Conservation (phyloP, 1,140 invertebrate genomes). For the Pseudomyrmex sp. region DNA sequence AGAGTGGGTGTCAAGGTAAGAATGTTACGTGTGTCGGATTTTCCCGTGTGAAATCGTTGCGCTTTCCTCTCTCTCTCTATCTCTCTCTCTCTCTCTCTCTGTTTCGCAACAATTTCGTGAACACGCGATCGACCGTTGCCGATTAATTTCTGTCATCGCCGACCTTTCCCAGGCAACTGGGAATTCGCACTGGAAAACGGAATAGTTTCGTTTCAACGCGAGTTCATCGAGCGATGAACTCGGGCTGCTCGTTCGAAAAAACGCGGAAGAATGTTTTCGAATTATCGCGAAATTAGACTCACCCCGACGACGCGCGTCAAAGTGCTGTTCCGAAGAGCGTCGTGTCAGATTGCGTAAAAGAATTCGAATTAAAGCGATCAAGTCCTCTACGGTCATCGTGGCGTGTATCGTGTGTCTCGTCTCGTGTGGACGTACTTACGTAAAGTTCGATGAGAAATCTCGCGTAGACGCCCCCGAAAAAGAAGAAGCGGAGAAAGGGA, state of each 20-base stretch:
- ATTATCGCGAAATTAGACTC: conserved; percentile 52
- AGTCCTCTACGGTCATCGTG: conserved; percentile 13
- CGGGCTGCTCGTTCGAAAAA: neutral
- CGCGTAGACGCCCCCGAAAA: neutral
- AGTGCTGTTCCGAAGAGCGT: neutral
- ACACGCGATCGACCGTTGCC: neutral
- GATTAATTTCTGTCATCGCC: conserved; percentile 14
- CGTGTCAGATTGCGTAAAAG: conserved; percentile 60
- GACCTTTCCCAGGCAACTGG: neutral
- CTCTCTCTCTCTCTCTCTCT: neutral
- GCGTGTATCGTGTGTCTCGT: conserved; percentile 26
- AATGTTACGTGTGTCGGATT: conserved; percentile 32
- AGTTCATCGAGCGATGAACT: neutral
- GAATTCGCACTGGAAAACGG: neutral
- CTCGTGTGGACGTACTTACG: conserved; percentile 30
- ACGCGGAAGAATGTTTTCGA: conserved; percentile 30
- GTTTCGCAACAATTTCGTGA: conserved; percentile 20
- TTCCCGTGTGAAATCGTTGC: neutral
- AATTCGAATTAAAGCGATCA: conserved; percentile 64
- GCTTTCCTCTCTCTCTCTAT: no score
- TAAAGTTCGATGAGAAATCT: conserved; percentile 52
- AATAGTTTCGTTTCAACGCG: neutral
- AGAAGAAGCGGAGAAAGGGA: neutral
- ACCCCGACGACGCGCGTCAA: neutral
- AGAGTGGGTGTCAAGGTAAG: conserved; percentile 44